A percentile compares a stretch with the other conserved stretches of the same genome.
Conservation (phyloP, 2,888 invertebrate species). For the Mylabris sibirica region DNA sequence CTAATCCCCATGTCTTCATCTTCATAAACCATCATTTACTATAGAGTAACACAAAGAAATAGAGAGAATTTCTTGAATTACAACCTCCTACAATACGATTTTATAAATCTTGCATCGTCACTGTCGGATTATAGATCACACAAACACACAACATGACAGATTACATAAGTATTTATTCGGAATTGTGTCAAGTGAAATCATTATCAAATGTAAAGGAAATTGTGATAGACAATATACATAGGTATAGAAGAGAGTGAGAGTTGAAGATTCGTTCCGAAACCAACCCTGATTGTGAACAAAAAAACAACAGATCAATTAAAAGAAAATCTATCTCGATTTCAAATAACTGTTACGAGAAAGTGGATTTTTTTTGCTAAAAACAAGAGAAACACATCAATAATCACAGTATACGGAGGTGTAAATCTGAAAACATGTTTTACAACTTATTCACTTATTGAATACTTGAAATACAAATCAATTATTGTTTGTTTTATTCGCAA, state of each 20-base stretch:
- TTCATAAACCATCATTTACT: too few species aligned
- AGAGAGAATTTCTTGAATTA: too few species aligned
- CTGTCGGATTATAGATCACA: not conserved
- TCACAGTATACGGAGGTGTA: not conserved
- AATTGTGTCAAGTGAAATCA: conserved; percentile 7
- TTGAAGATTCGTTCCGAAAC: too few species aligned
- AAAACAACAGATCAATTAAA: too few species aligned
- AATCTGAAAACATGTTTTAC: not conserved
- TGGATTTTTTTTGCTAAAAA: too few species aligned
- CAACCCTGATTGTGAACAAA: too few species aligned
- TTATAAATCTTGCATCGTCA: not conserved
- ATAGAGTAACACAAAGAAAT: too few species aligned
- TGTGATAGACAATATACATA: too few species aligned
- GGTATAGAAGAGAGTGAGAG: too few species aligned
- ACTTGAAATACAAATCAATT: not conserved
- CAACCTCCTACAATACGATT: not conserved
- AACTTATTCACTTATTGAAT: not conserved
- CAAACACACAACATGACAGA: not conserved
- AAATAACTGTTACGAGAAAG: too few species aligned
- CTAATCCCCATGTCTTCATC: too few species aligned
- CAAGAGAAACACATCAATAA: not conserved
- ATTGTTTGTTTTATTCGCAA: not conserved
- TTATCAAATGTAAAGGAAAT: not conserved
- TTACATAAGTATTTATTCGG: conserved; percentile 5
- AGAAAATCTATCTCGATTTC: too few species aligned